Base-by-base conservation (phyloP, 2,888 invertebrate genomes). In the Plagodis pulveraria region DNA sequence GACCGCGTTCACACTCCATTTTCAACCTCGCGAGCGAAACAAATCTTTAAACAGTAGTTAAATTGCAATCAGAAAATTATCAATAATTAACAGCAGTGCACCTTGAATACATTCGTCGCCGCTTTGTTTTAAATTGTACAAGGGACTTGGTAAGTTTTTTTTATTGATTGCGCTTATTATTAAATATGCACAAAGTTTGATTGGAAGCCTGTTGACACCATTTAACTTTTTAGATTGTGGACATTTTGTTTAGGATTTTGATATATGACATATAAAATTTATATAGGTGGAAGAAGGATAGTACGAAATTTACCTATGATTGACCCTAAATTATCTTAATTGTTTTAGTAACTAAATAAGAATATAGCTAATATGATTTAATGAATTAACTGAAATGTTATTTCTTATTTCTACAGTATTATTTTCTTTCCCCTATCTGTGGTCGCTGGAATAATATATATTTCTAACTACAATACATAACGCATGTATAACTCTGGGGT, bases 141-240 rank as follows among this genome's bases (percentile, higher is more conserved):
- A 56, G 49, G 51, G 22, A 62, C 11, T 56, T 45, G 66, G 63
- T 63, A 52, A 62, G 63, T 66, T 51, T 50, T 46, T 5, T 53
- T 52, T 52, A 22, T 22, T 22, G 22, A 22, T 22, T 43, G 10
- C 8, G 50, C 48, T 53, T 47, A 38, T 33, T 12, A 45, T 53
- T 58, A 22, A 10, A 41, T 60, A 49, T 34, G 49, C 43, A 38
- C 50, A 52, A 52, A 57, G 50, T 63, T 62, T 57, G 35, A 63
- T 61, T 66, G 54, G 55, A 40, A 38, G 41, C 46, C 33, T 58
- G 53, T 63, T 66, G 66, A 66, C 59, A 58, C 58, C 40, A 58
- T 60, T 66, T 56, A 64, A 50, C 54, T 50, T 61, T 58, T 42
- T 7, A 10, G 5, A 47, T 42, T 50, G 43, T 34, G 45, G 32